Evolutionary conservation across 2,888 invertebrate genomes (phyloP).

Genomic region (Parelbella ahira): DNA sequence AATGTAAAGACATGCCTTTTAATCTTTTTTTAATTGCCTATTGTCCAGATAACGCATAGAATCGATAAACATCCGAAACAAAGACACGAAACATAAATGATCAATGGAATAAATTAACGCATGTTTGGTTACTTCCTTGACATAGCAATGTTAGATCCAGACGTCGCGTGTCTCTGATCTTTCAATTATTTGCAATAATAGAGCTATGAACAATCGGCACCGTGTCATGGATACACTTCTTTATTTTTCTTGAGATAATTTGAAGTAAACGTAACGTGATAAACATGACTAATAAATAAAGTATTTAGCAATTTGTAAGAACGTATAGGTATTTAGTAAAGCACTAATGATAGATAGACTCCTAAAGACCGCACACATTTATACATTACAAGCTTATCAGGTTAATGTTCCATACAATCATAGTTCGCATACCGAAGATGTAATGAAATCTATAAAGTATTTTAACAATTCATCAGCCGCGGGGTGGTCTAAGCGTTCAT

Average conservation of each 20-base stretch:
- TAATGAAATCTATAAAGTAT: conserved; percentile 6
- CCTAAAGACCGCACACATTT: conserved; percentile 19
- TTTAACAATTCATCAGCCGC: not conserved
- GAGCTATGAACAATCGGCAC: no score
- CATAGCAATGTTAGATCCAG: no score
- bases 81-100: conserved; percentile 10
- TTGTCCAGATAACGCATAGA: conserved; percentile 23
- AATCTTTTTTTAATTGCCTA: conserved; percentile 29
- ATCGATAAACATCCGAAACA: conserved; percentile 12
- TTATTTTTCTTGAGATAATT: no score
- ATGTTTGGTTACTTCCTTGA: not conserved
- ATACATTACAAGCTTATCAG: conserved; percentile 8
- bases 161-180: no score
- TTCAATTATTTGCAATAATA: no score
- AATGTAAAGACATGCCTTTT: conserved; percentile 24
- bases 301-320: no score
- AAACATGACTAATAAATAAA: no score
- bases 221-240: no score
- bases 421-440: conserved; percentile 14
- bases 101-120: not conserved
- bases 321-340: conserved; percentile 4
- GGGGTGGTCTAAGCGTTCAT: conserved; percentile 14
- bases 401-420: conserved; percentile 1
- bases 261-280: no score
- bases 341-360: conserved; percentile 1